phyloP scores from a whole-genome alignment of 2,888 invertebrate genomes.

The Apodemia duryi region DNA sequence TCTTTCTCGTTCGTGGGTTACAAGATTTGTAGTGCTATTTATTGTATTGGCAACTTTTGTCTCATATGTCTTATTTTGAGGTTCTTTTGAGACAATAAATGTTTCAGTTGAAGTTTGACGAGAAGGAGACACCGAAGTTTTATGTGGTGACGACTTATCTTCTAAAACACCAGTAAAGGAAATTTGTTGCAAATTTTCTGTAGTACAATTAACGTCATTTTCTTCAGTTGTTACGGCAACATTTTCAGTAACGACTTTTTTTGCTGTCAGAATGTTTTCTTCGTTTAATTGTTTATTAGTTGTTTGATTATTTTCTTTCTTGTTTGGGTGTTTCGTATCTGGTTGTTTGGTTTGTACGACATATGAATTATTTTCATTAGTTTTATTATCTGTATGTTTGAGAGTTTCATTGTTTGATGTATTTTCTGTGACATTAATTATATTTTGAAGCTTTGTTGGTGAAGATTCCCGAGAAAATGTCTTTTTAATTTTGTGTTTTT shows the following conservation, averaged over 20 bases:
- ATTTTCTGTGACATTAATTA: constrained; percentile 13
- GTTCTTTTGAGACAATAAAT: constrained; percentile 29
- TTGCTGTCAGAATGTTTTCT: too few species aligned
- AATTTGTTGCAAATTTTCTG: constrained; percentile 21
- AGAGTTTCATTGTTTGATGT: neutral
- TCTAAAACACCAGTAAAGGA: constrained; percentile 22
- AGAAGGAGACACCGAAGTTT: constrained; percentile 27
- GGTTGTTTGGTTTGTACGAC: neutral
- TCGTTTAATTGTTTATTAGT: neutral
- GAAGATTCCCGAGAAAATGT: constrained; percentile 28
- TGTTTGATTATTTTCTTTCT: neutral
- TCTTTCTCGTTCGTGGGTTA: constrained; percentile 49
- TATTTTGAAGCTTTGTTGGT: constrained; percentile 25
- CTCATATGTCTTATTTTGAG: constrained; percentile 33
- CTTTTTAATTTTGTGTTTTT: constrained; percentile 38
- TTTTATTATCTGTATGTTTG: neutral
- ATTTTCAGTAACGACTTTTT: neutral
- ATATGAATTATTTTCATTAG: constrained; percentile 3
- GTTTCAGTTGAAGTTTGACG: constrained; percentile 30
- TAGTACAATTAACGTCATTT: constrained; percentile 19
- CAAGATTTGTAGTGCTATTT: constrained; percentile 33
- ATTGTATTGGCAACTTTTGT: constrained; percentile 39
- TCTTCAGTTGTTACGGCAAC: constrained; percentile 2
- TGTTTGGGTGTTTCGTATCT: neutral
- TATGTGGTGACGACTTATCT: constrained; percentile 22